These are phyloP conservation scores for Aphelinus atriplicis DNA, from an alignment of 1,140 invertebrate genomes.

Conservation along the genomic window DNA sequence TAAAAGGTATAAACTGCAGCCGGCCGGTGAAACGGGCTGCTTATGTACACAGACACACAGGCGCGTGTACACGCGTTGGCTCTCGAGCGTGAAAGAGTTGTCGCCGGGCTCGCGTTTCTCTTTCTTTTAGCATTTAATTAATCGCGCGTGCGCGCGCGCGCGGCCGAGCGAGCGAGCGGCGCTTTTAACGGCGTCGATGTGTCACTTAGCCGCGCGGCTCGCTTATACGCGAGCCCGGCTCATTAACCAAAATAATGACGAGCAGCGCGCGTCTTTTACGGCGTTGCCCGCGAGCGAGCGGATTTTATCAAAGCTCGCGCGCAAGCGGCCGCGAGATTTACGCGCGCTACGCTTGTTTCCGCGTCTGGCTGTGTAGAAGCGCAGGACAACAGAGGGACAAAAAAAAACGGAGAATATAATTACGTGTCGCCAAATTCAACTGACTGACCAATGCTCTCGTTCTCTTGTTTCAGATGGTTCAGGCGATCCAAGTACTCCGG, in stretches of 20 bases:
- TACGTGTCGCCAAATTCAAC: neutral
- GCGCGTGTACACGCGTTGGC: neutral
- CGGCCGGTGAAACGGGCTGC: neutral
- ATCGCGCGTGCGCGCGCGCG: slow-evolving; percentile 1
- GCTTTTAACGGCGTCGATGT: slow-evolving; percentile 7
- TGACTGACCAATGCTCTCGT: slow-evolving; percentile 49
- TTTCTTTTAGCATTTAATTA: slow-evolving; percentile 29
- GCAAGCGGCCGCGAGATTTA: slow-evolving; percentile 23
- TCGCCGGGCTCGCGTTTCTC: slow-evolving; percentile 3
- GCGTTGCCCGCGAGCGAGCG: neutral
- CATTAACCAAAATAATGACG: slow-evolving; percentile 41
- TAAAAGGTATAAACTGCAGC: neutral
- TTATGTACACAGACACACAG: neutral
- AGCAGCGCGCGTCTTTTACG: slow-evolving; percentile 7
- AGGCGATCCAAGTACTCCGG: slow-evolving; percentile 99
- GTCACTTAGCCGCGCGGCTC: slow-evolving; percentile 19
- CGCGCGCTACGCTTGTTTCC: neutral
- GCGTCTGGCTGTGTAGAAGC: no score
- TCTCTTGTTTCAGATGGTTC: slow-evolving; percentile 96
- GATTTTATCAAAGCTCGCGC: slow-evolving; percentile 12
- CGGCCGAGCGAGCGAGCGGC: neutral
- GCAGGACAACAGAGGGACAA: no score
- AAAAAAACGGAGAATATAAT: slow-evolving; percentile 15
- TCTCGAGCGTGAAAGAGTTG: slow-evolving; percentile 19
- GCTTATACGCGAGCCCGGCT: slow-evolving; percentile 3